Evolutionary conservation across 53 echinoderm and acorn worm genomes (phyloP), one percentile per base, ranked within the genome.

Genomic region (Hippasteria phrygiana): DNA sequence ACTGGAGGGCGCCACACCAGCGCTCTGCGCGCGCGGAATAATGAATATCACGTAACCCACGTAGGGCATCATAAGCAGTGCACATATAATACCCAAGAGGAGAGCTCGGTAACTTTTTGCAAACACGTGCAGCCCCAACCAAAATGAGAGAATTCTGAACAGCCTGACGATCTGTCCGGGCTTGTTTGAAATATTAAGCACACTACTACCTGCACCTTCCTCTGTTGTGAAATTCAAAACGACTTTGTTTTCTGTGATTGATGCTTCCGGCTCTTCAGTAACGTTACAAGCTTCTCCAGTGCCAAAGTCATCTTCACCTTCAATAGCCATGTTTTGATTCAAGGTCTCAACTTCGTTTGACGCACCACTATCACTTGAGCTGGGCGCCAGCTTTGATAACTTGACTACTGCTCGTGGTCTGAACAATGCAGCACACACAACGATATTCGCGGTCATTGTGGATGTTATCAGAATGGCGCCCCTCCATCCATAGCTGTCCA

Each of bases 401-500:
- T 54, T 54, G 8, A 16, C 14, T 2, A 54, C 54, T 54, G 8
- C 17, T 16, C 54, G 54, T 27, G 74, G 74, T 5, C 74, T 34
- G 28, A 85, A 46, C 17, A 85, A 9, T 4, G 51, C 45, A 9
- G 29, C 26, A 41, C 70, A 70, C 1, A 31, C 50, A 5, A 28
- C 17, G 32, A 54, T 12, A 55, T 87, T 71, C 14, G 87, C 87
- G 1, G 31, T 5, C 16, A 87, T 53, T 10, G 54, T 73, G 20
- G 73, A 87, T 1, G 32, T 4, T 24, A 87, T 55, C n/a, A 87
- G 39, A 2, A 22, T 51, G 0, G 53, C 24, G 27, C 87, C 87
- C 36, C 73, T 33, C 87, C 87, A 87, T 14, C 87, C 87, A 47
- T 34, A 87, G 0, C 9, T 38, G 6, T 87, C 73, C 12, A 87